phyloP scores from a whole-genome alignment of 2,888 invertebrate species.

The Caprella mutica region DNA sequence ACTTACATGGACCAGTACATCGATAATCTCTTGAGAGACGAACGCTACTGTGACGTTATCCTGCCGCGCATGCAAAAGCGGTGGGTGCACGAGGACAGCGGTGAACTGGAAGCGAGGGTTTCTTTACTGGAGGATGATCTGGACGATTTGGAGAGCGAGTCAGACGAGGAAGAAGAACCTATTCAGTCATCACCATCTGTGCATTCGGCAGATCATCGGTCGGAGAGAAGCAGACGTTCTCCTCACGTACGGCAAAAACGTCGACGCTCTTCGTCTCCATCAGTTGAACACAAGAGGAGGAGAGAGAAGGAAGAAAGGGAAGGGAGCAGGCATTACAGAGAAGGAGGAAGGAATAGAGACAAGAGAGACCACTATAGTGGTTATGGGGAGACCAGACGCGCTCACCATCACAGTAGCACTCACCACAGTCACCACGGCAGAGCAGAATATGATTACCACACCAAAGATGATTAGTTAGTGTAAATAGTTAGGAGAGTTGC shows the following conservation, averaged over 20 bases:
- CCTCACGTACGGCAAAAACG: too few species aligned
- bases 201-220: not conserved
- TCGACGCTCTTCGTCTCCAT: not conserved
- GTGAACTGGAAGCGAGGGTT: slow-evolving; percentile 80
- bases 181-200: slow-evolving; percentile 20
- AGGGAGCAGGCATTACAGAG: slow-evolving; percentile 4
- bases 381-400: too few species aligned
- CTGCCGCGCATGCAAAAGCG: slow-evolving; percentile 65
- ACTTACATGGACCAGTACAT: slow-evolving; percentile 97
- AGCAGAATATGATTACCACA: too few species aligned
- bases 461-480: too few species aligned
- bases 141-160: slow-evolving; percentile 63
- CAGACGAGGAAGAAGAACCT: slow-evolving; percentile 45
- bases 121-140: slow-evolving; percentile 85
- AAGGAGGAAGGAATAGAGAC: slow-evolving; percentile 43
- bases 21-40: slow-evolving; percentile 81
- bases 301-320: slow-evolving; percentile 4
- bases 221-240: not conserved
- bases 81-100: slow-evolving; percentile 69
- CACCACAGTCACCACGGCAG: too few species aligned
- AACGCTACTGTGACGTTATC: slow-evolving; percentile 90
- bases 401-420: too few species aligned
- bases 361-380: slow-evolving; percentile 27
- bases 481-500: too few species aligned
- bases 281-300: not conserved